Base-by-base conservation (phyloP, 2,888 invertebrate species). In the Tricholauxania praeusta region DNA sequence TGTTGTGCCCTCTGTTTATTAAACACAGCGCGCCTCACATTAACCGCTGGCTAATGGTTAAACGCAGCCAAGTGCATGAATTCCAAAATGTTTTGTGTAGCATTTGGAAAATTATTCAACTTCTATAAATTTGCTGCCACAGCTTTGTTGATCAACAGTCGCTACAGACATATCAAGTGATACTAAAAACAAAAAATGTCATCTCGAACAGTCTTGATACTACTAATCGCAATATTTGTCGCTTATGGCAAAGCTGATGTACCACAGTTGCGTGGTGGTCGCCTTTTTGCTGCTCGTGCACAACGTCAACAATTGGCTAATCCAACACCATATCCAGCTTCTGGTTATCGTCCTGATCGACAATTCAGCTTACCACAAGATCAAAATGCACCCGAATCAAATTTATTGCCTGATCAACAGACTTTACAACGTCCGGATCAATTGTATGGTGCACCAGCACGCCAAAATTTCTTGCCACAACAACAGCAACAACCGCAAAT, bases 311-410 rank as follows among this genome's bases (percentile, higher is more conserved):
- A 79, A 39, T 28, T 28, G 12, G 17, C 28, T 32, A 62, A 19
- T n/a, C 76, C 75, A 5, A 74, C 77, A 19, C 78, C 79, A 4
- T 82, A 82, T 74, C 79, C 82, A 12, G 78, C 81, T 1, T 73
- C 80, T 19, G 84, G 85, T n/a, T 83, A 78, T 70, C 80, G 79
- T 67, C 85, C 84, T 5, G 75, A 78, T n/a, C 78, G 77, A 17
- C 78, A 79, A 39, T 81, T 82, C 47, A 71, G 63, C 15, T 69
- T 80, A 66, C 79, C 80, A 8, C 60, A 62, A 5, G 72, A 72
- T 32, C 39, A 39, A 39, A 39, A 39, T 10, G 39, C 39, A 10
- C 39, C 39, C 39, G 39, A 47, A 53, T 28, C 53, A 39, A 10
- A 10, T 39, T 10, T 39, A 39, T 39, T 39, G 10, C 39, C 39